Percentiles rank a stretch among this genome's conserved stretches.
These are phyloP conservation scores for Pachypeltis micranthus DNA, from an alignment of 1,140 invertebrate species.

Conservation along the genomic window DNA sequence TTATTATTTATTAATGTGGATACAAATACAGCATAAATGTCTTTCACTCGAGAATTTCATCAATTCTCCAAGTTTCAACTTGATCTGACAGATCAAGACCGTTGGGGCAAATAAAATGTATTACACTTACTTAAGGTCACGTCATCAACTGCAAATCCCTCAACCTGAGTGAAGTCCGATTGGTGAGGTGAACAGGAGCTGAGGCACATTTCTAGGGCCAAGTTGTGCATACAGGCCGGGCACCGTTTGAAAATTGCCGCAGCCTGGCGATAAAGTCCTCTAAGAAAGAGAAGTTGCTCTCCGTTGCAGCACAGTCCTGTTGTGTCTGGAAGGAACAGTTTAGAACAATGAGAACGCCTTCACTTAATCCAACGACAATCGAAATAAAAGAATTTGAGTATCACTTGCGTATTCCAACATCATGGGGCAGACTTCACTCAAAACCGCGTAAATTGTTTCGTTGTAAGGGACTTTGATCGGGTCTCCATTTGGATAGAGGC, in stretches of 20 bases:
- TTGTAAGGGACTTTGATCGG: not conserved
- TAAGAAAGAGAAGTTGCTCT: constrained; percentile 50
- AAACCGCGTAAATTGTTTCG: not conserved
- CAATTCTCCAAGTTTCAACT: no score
- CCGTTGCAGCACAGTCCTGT: constrained; percentile 49
- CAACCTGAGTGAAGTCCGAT: constrained; percentile 55
- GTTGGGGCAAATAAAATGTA: no score
- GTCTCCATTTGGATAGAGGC: not conserved
- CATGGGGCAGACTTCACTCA: not conserved
- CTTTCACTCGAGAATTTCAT: no score
- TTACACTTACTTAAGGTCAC: constrained; percentile 14
- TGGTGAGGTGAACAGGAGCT: constrained; percentile 71
- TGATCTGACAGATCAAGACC: no score
- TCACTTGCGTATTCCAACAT: not conserved
- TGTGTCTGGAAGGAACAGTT: no score
- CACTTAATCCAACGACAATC: not conserved
- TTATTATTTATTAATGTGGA: no score
- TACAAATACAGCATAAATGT: no score
- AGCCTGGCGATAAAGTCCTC: constrained; percentile 47
- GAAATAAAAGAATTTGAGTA: not conserved
- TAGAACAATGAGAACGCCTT: not conserved
- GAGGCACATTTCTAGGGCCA: constrained; percentile 66
- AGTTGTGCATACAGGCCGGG: constrained; percentile 74
- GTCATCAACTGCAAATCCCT: constrained; percentile 21
- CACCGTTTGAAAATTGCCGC: constrained; percentile 60